A percentile compares a stretch with the other conserved stretches of the same genome.
These are phyloP conservation scores for Metridium senile DNA, from an alignment of 92 coral and sea anemone species.

Conservation along the genomic window DNA sequence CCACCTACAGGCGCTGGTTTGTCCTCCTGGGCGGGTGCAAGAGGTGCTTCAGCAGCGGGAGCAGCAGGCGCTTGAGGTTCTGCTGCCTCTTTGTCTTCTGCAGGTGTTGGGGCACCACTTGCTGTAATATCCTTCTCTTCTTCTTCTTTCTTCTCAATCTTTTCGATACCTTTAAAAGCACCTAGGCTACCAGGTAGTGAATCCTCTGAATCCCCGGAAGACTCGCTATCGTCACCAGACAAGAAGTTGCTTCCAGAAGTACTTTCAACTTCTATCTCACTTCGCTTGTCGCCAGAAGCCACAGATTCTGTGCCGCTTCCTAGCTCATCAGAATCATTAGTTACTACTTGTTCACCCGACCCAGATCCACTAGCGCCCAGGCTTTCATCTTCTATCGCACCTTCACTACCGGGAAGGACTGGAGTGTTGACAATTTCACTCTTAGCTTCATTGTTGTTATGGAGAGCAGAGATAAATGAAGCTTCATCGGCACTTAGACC, in stretches of 20 bases:
- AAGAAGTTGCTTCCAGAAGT: slow-evolving; percentile 73
- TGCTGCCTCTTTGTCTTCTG: not conserved
- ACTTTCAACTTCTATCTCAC: slow-evolving; percentile 66
- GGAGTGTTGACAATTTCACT: slow-evolving; percentile 25
- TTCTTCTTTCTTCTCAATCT: slow-evolving; percentile 42
- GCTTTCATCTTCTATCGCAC: slow-evolving; percentile 62
- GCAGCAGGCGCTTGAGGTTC: not conserved
- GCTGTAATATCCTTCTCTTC: not conserved
- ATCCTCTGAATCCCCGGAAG: slow-evolving; percentile 66
- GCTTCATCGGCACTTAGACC: slow-evolving; percentile 87
- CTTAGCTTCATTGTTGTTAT: slow-evolving; percentile 66
- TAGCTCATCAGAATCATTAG: slow-evolving; percentile 40
- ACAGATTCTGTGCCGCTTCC: slow-evolving; percentile 55
- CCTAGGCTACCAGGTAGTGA: slow-evolving; percentile 86
- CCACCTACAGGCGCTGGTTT: not conserved
- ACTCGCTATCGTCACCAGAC: slow-evolving; percentile 60
- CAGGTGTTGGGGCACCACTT: not conserved
- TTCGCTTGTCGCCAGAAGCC: slow-evolving; percentile 45
- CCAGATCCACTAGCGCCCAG: slow-evolving; percentile 55
- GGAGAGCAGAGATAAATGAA: slow-evolving; percentile 85
- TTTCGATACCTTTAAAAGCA: slow-evolving; percentile 62
- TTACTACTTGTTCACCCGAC: slow-evolving; percentile 45
- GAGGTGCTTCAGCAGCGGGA: not conserved
- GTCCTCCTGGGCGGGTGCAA: not conserved
- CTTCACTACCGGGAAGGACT: slow-evolving; percentile 85